Percentiles rank a stretch among this genome's conserved stretches.
Conservation (phyloP, 64 coral and sea anemone genomes). For the Cladopsammia gracilis region DNA sequence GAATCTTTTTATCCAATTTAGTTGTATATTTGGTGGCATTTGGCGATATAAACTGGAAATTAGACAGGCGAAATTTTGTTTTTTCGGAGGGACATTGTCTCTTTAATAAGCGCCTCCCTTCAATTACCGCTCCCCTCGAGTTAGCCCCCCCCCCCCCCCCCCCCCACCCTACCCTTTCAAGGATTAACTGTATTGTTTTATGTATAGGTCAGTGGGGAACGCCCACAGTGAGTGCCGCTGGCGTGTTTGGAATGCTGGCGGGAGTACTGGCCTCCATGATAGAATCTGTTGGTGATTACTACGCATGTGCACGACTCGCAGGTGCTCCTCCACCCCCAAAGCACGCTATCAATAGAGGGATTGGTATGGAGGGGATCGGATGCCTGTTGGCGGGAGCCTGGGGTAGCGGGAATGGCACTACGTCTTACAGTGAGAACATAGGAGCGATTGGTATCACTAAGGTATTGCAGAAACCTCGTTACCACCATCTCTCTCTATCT, state of each 20-base stretch:
- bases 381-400: slow-evolving; percentile 51
- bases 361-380: slow-evolving; percentile 70
- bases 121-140: too few relatives aligned
- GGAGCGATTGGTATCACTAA: slow-evolving; percentile 78
- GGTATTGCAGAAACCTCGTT: not conserved
- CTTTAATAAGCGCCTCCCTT: too few relatives aligned
- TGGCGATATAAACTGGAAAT: too few relatives aligned
- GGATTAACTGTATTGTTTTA: not conserved
- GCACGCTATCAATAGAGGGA: slow-evolving; percentile 70
- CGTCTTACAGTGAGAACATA: slow-evolving; percentile 80
- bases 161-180: too few relatives aligned
- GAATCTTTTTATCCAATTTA: too few relatives aligned
- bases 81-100: too few relatives aligned
- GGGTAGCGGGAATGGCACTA: slow-evolving; percentile 75
- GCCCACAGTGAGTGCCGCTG: slow-evolving; percentile 47
- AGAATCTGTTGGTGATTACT: slow-evolving; percentile 81
- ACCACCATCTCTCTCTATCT: too few relatives aligned
- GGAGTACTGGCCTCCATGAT: slow-evolving; percentile 71
- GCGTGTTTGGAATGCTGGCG: slow-evolving; percentile 68
- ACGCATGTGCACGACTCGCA: slow-evolving; percentile 72
- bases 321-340: slow-evolving; percentile 74
- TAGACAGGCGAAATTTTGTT: too few relatives aligned
- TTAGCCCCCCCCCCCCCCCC: too few relatives aligned
- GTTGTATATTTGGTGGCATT: too few relatives aligned
- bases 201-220: slow-evolving; percentile 57